These are phyloP conservation scores for Eristalis tenax DNA, from an alignment of 2,888 invertebrate genomes.

Conservation along the genomic window DNA sequence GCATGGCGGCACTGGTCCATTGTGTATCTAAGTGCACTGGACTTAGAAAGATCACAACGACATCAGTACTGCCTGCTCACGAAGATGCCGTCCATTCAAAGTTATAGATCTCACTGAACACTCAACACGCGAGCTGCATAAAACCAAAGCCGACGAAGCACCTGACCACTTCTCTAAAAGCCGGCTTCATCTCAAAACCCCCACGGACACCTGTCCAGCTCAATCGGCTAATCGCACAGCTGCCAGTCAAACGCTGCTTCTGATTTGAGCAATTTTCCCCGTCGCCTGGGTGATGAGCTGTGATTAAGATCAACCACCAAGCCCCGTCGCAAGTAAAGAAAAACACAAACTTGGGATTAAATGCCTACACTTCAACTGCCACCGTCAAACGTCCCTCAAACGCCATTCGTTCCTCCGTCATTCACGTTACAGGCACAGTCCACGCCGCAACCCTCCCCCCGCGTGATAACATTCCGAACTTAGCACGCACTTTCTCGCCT, in stretches of 20 bases:
- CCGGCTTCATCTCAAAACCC: too few relatives aligned
- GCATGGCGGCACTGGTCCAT: too few relatives aligned
- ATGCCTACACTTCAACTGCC: background rate
- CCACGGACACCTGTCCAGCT: background rate
- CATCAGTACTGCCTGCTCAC: too few relatives aligned
- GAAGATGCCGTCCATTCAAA: too few relatives aligned
- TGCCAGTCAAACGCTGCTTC: background rate
- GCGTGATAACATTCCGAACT: background rate
- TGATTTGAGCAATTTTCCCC: background rate
- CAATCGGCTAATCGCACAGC: background rate
- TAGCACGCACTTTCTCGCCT: conserved; percentile 9
- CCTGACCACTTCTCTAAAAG: too few relatives aligned
- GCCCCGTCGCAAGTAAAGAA: background rate
- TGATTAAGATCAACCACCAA: background rate
- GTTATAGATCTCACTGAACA: too few relatives aligned
- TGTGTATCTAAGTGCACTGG: too few relatives aligned
- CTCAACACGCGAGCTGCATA: too few relatives aligned
- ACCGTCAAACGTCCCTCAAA: background rate
- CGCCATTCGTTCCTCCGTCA: background rate
- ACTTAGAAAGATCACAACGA: too few relatives aligned
- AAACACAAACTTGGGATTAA: background rate
- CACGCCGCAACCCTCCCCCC: background rate
- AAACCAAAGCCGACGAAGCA: too few relatives aligned
- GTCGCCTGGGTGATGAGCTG: background rate
- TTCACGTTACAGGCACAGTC: background rate